A percentile compares a stretch with the other conserved stretches of the same genome.
These are phyloP conservation scores for Tigriopus californicus DNA, from an alignment of 2,888 invertebrate genomes.

Conservation along the genomic window DNA sequence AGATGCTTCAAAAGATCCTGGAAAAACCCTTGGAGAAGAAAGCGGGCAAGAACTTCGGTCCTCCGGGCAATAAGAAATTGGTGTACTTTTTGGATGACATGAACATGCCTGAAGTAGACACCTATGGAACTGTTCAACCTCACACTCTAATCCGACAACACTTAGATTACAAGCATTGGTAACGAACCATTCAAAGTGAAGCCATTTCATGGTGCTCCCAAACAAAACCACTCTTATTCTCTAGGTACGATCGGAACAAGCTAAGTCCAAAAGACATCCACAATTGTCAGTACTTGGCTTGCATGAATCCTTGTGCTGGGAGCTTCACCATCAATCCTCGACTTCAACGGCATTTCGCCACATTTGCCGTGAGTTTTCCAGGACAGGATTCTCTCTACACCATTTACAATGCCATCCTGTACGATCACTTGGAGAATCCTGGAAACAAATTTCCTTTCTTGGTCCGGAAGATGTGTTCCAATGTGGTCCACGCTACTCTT, in stretches of 20 bases:
- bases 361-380: constrained; percentile 54
- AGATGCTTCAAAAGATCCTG: constrained; percentile 76
- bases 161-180: constrained; percentile 86
- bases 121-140: constrained; percentile 86
- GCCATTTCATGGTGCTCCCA: neutral
- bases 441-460: constrained; percentile 54
- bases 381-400: constrained; percentile 54
- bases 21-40: constrained; percentile 92
- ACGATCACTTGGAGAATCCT: constrained; percentile 61
- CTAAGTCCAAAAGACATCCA: constrained; percentile 79
- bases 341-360: constrained; percentile 71
- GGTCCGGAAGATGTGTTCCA: constrained; percentile 46
- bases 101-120: constrained; percentile 94
- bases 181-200: neutral
- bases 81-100: constrained; percentile 92
- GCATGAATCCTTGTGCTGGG: constrained; percentile 96
- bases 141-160: constrained; percentile 89
- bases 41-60: constrained; percentile 84
- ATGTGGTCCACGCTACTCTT: constrained; percentile 40
- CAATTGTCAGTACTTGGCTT: constrained; percentile 88
- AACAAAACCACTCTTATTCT: neutral
- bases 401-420: constrained; percentile 72
- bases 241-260: constrained; percentile 60
- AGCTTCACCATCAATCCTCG: constrained; percentile 91
- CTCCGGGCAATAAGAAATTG: constrained; percentile 78